Percentiles rank a stretch among this genome's conserved stretches.
Conservation (phyloP, 2,888 invertebrate genomes). For the Keiferia lycopersicella region DNA sequence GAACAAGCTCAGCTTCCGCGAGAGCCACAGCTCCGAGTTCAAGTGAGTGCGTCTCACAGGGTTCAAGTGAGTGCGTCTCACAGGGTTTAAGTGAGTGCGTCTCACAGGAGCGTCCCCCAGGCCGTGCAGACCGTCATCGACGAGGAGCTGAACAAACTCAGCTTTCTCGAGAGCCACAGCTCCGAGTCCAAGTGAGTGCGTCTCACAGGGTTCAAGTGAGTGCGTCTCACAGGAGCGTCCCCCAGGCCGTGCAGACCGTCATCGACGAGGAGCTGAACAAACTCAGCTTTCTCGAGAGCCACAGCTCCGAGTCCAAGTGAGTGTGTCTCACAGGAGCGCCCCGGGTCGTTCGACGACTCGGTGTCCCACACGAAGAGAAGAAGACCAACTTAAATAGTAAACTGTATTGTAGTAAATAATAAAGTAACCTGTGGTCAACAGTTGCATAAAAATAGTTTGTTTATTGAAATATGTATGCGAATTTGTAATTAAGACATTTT, state of each 20-base stretch:
- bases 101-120: slow-evolving; percentile 92
- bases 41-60: no score
- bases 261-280: slow-evolving; percentile 98
- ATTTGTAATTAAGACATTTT: no score
- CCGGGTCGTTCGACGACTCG: no score
- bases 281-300: slow-evolving; percentile 96
- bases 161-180: slow-evolving; percentile 98
- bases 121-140: slow-evolving; percentile 96
- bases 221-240: slow-evolving; percentile 94
- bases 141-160: slow-evolving; percentile 97
- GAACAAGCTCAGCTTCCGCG: slow-evolving; percentile 95
- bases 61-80: no score
- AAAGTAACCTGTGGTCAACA: no score
- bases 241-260: slow-evolving; percentile 93
- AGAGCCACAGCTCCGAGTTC: slow-evolving; percentile 99
- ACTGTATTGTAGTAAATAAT: no score
- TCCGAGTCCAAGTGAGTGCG: slow-evolving; percentile 97
- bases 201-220: background rate
- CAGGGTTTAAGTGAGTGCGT: no score
- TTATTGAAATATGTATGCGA: no score
- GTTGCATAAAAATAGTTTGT: no score
- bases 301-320: slow-evolving; percentile 99
- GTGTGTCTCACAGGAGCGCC: no score
- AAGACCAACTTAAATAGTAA: no score
- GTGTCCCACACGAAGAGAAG: no score